Percentiles rank a stretch among this genome's conserved stretches.
Evolutionary conservation across 2,797 vertebrate genomes (phyloP).

Genomic region (Lepilemur ruficaudatus): DNA sequence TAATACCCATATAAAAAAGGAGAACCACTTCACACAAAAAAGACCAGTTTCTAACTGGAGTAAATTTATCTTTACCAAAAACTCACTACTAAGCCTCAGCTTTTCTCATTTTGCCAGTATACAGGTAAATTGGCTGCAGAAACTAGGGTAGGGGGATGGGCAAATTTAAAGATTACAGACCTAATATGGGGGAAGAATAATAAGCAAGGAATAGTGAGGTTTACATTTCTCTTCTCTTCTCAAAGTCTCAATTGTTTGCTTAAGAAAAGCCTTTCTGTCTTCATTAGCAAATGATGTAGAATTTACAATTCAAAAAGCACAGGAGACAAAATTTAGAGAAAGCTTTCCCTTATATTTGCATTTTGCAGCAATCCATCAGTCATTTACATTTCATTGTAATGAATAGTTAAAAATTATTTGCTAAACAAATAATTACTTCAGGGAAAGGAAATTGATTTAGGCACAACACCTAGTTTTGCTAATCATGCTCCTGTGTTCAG

Average conservation of each 20-base stretch:
- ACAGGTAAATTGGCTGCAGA: not conserved
- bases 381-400: not conserved
- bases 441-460: not conserved
- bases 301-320: constrained; percentile 6
- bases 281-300: not conserved
- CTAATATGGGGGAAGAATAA: not conserved
- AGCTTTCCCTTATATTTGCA: constrained; percentile 1
- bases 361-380: not conserved
- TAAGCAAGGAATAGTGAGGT: not conserved
- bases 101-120: not conserved
- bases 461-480: not conserved
- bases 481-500: not conserved
- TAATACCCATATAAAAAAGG: not conserved
- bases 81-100: too few species aligned
- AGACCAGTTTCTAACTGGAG: not conserved
- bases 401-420: constrained; percentile 10
- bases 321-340: not conserved
- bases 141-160: not conserved
- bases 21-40: not conserved
- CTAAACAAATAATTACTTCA: constrained; percentile 6
- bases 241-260: not conserved
- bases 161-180: not conserved
- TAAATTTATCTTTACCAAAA: not conserved
- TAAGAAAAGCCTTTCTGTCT: not conserved
- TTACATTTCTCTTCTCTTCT: not conserved